A percentile compares a stretch with the other conserved stretches of the same genome.
Evolutionary conservation across 2,113 vertebrate species (phyloP).

Genomic region (Tetrax tetrax): DNA sequence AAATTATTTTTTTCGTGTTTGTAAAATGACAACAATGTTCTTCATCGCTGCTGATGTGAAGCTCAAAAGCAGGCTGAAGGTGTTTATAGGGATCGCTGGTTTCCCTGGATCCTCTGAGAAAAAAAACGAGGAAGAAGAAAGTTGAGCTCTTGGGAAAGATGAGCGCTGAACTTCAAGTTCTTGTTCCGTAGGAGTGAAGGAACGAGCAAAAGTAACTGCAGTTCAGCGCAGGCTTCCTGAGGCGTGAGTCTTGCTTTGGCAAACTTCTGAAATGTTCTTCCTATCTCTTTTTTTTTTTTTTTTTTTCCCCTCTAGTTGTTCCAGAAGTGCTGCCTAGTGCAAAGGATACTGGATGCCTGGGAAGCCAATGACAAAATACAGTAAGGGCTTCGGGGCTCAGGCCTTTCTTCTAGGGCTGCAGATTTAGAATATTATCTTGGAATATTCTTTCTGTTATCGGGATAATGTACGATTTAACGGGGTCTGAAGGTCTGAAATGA

Average conservation of each 20-base stretch:
- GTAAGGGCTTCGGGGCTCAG: slow-evolving; percentile 69
- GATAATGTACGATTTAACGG: fast-evolving
- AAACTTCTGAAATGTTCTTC: not conserved
- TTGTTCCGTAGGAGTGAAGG: not conserved
- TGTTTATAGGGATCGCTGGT: not conserved
- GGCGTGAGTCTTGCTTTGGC: not conserved
- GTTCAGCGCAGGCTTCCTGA: not conserved
- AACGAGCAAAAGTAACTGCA: fast-evolving
- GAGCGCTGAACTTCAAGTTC: not conserved
- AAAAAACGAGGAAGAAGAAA: not conserved
- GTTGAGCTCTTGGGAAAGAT: not conserved
- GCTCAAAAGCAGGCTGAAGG: not conserved
- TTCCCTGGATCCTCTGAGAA: not conserved
- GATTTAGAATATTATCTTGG: too few relatives aligned
- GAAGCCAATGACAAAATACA: slow-evolving; percentile 95
- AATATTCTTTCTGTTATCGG: not conserved
- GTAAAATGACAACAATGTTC: not conserved
- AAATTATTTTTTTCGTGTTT: fast-evolving
- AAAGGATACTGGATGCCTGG: slow-evolving; percentile 95
- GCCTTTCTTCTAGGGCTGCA: not conserved
- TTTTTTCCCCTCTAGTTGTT: slow-evolving; percentile 79
- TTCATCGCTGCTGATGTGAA: fast-evolving
- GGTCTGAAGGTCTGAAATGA: too few relatives aligned
- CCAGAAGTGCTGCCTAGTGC: slow-evolving; percentile 91
- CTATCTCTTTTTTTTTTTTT: not conserved